A percentile compares a stretch with the other conserved stretches of the same genome.
Evolutionary conservation across 2,113 vertebrate genomes (phyloP).

Genomic region (Ammodytes dubius): DNA sequence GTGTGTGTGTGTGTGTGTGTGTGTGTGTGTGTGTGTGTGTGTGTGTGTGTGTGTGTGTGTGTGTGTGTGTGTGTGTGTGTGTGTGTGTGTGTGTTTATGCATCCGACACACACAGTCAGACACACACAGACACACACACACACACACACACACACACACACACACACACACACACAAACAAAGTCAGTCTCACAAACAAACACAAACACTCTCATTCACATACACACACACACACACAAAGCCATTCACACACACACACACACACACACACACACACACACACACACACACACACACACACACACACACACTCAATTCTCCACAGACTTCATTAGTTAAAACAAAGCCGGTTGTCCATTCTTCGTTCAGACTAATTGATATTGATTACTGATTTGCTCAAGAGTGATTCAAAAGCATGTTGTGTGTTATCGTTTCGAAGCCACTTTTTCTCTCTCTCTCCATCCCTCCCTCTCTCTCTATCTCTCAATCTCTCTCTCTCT

Average conservation of each 20-base stretch:
- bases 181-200: no score
- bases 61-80: slow-evolving; percentile 18
- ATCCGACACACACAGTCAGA: no score
- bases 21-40: slow-evolving; percentile 12
- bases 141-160: no score
- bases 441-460: slow-evolving; percentile 40
- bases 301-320: slow-evolving; percentile 59
- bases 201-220: no score
- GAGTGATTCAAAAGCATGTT: slow-evolving; percentile 80
- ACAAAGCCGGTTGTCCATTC: slow-evolving; percentile 83
- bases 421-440: slow-evolving; percentile 65
- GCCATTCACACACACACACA: no score
- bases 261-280: no score
- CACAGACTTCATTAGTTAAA: slow-evolving; percentile 85
- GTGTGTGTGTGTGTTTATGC: neutral
- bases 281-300: no score
- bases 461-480: no score
- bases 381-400: slow-evolving; percentile 81
- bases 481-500: no score
- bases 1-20: slow-evolving; percentile 37
- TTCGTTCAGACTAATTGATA: slow-evolving; percentile 83
- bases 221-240: no score
- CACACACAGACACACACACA: no score
- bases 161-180: no score
- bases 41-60: slow-evolving; percentile 7